Percentiles rank a stretch among this genome's conserved stretches.
Conservation (phyloP, 2,888 invertebrate genomes). For the Phyto melanocephala region DNA sequence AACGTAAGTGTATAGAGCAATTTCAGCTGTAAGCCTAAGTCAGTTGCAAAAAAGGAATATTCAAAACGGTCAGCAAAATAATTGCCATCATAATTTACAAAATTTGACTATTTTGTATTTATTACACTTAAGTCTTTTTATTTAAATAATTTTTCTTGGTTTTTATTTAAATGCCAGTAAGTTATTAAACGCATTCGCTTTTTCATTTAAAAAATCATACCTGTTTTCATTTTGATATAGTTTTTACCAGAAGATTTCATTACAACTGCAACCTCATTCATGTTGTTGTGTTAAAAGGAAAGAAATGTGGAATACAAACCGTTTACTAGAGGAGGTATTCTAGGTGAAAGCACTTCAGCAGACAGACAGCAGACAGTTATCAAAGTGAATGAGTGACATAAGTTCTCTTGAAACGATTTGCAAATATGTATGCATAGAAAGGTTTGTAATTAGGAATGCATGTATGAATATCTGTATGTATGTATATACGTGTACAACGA, state of each 20-base stretch:
- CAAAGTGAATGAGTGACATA: constrained; percentile 61
- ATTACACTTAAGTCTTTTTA: too few species aligned
- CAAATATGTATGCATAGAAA: neutral
- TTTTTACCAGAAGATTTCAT: neutral
- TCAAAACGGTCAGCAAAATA: too few species aligned
- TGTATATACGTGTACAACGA: neutral
- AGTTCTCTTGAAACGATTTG: constrained; percentile 43
- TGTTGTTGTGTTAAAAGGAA: neutral
- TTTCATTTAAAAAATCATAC: neutral
- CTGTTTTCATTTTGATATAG: neutral
- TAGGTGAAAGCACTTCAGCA: constrained; percentile 52
- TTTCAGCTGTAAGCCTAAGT: too few species aligned
- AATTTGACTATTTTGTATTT: too few species aligned
- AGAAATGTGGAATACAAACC: neutral
- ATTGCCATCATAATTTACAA: too few species aligned
- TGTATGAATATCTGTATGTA: too few species aligned
- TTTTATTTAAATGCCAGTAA: too few species aligned
- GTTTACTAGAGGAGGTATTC: constrained; percentile 34
- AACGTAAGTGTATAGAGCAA: too few species aligned
- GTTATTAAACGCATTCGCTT: too few species aligned
- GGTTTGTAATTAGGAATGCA: neutral
- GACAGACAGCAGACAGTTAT: constrained; percentile 60
- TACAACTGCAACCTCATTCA: constrained; percentile 9
- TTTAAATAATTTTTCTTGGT: too few species aligned
- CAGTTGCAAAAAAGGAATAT: too few species aligned